Evolutionary conservation across 2,797 vertebrate genomes (phyloP).

Genomic region (Antennarius maculatus): DNA sequence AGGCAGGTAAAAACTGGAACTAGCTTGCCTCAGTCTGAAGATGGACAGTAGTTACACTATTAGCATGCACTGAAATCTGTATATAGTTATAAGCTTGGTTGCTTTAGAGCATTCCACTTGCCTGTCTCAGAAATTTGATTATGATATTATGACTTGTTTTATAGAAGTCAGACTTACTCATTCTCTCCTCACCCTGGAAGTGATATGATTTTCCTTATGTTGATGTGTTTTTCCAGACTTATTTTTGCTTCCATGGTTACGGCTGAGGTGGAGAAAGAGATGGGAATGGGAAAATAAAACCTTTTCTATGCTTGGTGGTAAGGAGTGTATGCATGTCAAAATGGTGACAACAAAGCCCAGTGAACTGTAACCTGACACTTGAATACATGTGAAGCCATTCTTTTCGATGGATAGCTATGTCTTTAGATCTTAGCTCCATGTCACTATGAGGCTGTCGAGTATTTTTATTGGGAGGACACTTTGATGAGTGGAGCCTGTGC

Average conservation of each 20-base stretch:
- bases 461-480: background rate
- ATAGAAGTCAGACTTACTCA: constrained; percentile 24
- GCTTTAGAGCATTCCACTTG: constrained; percentile 1
- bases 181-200: constrained; percentile 21
- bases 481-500: no score
- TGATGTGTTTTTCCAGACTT: constrained; percentile 64
- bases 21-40: constrained; percentile 8
- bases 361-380: constrained; percentile 47
- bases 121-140: constrained; percentile 14
- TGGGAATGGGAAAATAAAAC: constrained; percentile 62
- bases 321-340: constrained; percentile 39
- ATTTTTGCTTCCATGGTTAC: constrained; percentile 66
- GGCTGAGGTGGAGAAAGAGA: constrained; percentile 40
- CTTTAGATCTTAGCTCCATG: constrained; percentile 36
- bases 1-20: no score
- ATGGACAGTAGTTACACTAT: no score
- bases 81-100: no score
- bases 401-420: constrained; percentile 18
- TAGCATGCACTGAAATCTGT: no score
- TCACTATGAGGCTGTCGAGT: constrained; percentile 2
- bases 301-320: constrained; percentile 39
- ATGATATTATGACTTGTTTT: constrained; percentile 5
- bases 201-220: constrained; percentile 47
- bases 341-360: constrained; percentile 51
- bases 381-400: constrained; percentile 34